Conservation (phyloP, 2,888 invertebrate species). For the Willowsia nigromaculata region DNA sequence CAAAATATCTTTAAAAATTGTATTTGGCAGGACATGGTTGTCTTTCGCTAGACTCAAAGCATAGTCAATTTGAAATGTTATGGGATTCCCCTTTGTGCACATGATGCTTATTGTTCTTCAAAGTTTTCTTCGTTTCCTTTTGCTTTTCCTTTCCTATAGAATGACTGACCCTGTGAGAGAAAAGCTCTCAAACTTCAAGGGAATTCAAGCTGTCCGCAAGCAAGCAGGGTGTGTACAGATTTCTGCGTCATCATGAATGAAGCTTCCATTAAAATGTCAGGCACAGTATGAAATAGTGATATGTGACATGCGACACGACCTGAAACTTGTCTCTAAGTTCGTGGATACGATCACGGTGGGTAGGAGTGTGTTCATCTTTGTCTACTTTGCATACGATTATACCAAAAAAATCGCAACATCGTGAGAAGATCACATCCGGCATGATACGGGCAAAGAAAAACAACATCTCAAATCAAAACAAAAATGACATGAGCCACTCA, state of each 20-base stretch:
- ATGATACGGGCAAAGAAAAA: background rate
- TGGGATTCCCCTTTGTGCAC: no score
- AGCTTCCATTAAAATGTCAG: constrained; percentile 69
- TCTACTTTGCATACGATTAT: background rate
- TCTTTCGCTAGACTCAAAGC: no score
- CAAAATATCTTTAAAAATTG: no score
- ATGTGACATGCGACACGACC: constrained; percentile 50
- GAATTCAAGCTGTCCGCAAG: constrained; percentile 35
- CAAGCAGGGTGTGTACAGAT: background rate
- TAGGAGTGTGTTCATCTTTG: no score
- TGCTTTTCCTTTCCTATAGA: background rate
- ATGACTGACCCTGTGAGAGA: background rate
- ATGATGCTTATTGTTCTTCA: background rate
- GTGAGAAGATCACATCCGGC: background rate
- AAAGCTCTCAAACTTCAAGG: constrained; percentile 7
- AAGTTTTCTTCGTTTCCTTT: background rate
- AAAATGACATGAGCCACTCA: constrained; percentile 39
- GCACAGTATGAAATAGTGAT: constrained; percentile 23
- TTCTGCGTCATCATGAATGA: background rate
- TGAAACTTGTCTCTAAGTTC: background rate
- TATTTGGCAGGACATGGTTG: no score
- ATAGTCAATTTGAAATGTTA: no score
- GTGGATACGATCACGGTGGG: no score
- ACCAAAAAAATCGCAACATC: background rate
- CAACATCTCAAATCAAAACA: background rate